Percentiles rank a stretch among this genome's conserved stretches.
phyloP scores from a whole-genome alignment of 2,888 invertebrate species.

The Lumbricus terrestris region DNA sequence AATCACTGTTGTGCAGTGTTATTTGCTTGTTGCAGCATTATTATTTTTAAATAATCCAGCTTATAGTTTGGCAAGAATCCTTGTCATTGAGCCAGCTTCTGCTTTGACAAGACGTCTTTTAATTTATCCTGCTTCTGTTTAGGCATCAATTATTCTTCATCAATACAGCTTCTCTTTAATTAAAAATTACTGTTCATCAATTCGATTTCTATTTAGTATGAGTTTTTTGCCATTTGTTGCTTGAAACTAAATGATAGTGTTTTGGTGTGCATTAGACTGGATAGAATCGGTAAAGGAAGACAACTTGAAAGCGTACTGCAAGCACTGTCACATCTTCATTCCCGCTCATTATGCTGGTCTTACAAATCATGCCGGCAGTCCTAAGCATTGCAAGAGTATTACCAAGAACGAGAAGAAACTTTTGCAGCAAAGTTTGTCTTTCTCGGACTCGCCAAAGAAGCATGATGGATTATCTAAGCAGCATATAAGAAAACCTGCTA shows the following conservation, averaged over 20 bases:
- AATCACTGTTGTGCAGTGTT: too few relatives aligned
- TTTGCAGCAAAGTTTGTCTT: neutral
- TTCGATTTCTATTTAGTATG: too few relatives aligned
- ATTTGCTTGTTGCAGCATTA: too few relatives aligned
- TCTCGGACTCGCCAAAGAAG: neutral
- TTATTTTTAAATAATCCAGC: too few relatives aligned
- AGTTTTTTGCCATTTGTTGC: neutral
- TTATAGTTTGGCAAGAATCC: too few relatives aligned
- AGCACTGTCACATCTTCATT: neutral
- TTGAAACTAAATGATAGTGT: neutral
- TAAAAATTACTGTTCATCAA: too few relatives aligned
- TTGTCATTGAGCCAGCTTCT: too few relatives aligned
- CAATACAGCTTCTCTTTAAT: too few relatives aligned
- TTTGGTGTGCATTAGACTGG: neutral
- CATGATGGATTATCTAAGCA: neutral
- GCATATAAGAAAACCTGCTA: neutral
- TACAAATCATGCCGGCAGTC: neutral
- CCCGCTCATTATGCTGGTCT: slow-evolving; percentile 16
- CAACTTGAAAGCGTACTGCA: slow-evolving; percentile 8
- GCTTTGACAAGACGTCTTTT: too few relatives aligned
- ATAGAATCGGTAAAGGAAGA: neutral
- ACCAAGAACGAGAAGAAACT: neutral
- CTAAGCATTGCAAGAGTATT: slow-evolving; percentile 5
- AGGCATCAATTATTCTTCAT: too few relatives aligned
- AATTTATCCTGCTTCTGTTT: too few relatives aligned